phyloP scores from a whole-genome alignment of 2,888 invertebrate genomes.

The Sminthurinus aureus region DNA sequence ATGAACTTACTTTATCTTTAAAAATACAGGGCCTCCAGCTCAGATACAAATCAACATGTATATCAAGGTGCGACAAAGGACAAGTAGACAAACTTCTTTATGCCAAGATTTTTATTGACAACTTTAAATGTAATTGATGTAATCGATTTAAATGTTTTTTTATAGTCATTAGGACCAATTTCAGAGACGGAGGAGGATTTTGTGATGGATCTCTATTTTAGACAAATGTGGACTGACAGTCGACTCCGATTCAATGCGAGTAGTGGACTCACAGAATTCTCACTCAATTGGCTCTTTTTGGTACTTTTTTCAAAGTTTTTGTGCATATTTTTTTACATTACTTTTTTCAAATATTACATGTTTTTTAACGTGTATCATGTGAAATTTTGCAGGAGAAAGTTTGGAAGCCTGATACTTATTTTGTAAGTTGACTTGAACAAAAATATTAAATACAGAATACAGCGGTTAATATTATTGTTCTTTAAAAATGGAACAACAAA shows the following conservation, averaged over 20 bases:
- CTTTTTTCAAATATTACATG: too few relatives aligned
- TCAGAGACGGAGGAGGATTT: slow-evolving; percentile 64
- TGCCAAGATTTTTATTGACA: too few relatives aligned
- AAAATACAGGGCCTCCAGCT: slow-evolving; percentile 62
- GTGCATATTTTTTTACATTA: too few relatives aligned
- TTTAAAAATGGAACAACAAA: neutral
- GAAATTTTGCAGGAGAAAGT: slow-evolving; percentile 63
- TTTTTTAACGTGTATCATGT: too few relatives aligned
- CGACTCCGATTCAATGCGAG: slow-evolving; percentile 64
- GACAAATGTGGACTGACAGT: slow-evolving; percentile 67
- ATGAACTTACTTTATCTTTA: too few relatives aligned
- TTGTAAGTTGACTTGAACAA: slow-evolving; percentile 67
- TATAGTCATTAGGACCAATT: slow-evolving; percentile 64
- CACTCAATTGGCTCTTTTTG: slow-evolving; percentile 68
- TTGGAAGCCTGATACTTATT: slow-evolving; percentile 70
- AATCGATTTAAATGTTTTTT: too few relatives aligned
- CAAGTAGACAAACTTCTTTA: too few relatives aligned
- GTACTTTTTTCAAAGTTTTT: too few relatives aligned
- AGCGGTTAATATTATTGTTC: neutral
- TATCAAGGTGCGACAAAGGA: slow-evolving; percentile 59
- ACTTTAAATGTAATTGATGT: too few relatives aligned
- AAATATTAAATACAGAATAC: neutral
- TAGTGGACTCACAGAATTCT: slow-evolving; percentile 62
- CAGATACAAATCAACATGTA: slow-evolving; percentile 63
- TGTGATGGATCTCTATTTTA: slow-evolving; percentile 41